These are phyloP conservation scores for Micoletzkya japonica DNA, from an alignment of 2,888 invertebrate species.

Conservation along the genomic window DNA sequence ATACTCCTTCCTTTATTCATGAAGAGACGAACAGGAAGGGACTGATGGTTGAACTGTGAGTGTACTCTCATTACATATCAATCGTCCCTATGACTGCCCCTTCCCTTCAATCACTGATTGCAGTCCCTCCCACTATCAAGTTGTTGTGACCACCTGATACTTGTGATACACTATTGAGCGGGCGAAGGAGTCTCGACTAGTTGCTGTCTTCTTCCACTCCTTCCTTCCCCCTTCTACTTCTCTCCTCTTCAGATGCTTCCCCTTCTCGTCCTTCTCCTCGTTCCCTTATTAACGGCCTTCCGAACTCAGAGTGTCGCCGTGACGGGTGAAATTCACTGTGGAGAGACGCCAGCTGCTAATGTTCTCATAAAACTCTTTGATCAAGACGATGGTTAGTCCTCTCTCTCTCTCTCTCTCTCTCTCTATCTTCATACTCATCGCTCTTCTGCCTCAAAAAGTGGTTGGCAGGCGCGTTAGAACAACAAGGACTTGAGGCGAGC, in stretches of 20 bases:
- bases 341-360: conserved; percentile 47
- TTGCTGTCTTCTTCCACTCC: background rate
- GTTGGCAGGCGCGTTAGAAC: too few species aligned
- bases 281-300: conserved; percentile 32
- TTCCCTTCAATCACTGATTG: too few species aligned
- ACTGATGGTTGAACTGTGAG: background rate
- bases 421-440: too few species aligned
- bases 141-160: background rate
- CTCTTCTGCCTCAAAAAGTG: too few species aligned
- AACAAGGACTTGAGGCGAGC: too few species aligned
- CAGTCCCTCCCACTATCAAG: background rate
- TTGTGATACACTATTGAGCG: too few species aligned
- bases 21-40: background rate
- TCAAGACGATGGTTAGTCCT: conserved; percentile 51
- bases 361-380: conserved; percentile 56
- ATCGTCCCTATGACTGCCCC: background rate
- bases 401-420: too few species aligned
- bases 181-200: too few species aligned
- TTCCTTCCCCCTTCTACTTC: background rate
- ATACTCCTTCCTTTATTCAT: background rate
- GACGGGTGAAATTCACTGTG: conserved; percentile 54
- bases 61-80: background rate
- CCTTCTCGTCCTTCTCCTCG: background rate
- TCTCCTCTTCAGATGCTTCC: background rate
- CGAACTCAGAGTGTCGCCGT: conserved; percentile 52